Conservation (phyloP, 2,888 invertebrate species). For the Trachelus troglodyta region DNA sequence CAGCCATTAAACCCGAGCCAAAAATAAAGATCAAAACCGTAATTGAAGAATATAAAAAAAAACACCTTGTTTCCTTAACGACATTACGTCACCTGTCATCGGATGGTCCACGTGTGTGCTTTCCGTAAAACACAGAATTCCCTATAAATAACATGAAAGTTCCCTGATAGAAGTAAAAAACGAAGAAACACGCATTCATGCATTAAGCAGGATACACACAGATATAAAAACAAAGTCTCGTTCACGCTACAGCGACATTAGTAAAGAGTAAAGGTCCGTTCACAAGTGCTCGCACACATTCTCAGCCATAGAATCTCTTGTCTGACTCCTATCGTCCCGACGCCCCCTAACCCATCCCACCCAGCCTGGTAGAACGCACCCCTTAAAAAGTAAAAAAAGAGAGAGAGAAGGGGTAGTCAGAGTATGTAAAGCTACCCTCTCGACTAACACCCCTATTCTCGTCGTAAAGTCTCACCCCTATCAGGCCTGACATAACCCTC, state of each 20-base stretch:
- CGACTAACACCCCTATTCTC: neutral
- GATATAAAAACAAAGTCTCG: neutral
- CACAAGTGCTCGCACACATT: neutral
- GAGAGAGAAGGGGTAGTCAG: neutral
- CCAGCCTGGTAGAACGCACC: neutral
- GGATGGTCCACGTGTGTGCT: too few relatives aligned
- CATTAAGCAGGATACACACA: neutral
- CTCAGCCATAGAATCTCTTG: neutral
- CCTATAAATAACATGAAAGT: neutral
- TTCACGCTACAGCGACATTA: neutral
- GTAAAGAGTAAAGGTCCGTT: neutral
- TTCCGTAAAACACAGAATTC: neutral
- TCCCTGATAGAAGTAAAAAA: neutral
- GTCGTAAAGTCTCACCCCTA: neutral
- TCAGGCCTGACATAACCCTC: neutral
- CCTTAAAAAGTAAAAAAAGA: neutral
- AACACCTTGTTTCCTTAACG: neutral
- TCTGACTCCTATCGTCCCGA: neutral
- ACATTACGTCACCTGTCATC: neutral
- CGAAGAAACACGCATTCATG: neutral
- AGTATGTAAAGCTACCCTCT: neutral
- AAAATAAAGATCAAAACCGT: neutral
- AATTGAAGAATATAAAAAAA: neutral
- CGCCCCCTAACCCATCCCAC: neutral
- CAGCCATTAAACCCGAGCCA: too few relatives aligned